These are phyloP conservation scores for Plodia interpunctella DNA, from an alignment of 1,140 invertebrate genomes.

Conservation along the genomic window DNA sequence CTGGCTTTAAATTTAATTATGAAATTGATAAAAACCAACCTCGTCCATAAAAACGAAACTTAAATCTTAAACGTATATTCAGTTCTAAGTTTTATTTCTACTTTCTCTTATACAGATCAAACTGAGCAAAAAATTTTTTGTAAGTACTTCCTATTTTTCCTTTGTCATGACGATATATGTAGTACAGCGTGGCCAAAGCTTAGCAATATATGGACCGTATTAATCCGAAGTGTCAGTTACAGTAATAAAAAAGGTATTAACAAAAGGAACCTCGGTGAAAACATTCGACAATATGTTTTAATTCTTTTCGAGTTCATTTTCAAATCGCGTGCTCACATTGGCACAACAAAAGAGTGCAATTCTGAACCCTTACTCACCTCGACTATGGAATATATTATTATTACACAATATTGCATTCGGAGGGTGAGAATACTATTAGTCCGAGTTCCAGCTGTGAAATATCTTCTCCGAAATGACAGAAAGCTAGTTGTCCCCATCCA, in stretches of 20 bases:
- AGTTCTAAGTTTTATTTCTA: too few relatives aligned
- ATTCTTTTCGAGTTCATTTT: slow-evolving; percentile 3
- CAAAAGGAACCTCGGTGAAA: background rate
- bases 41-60: too few relatives aligned
- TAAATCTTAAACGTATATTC: too few relatives aligned
- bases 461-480: slow-evolving; percentile 22
- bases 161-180: too few relatives aligned
- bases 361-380: slow-evolving; percentile 53
- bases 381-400: slow-evolving; percentile 71
- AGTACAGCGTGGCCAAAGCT: too few relatives aligned
- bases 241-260: slow-evolving; percentile 2
- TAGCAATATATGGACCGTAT: too few relatives aligned
- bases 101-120: too few relatives aligned
- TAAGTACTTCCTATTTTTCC: too few relatives aligned
- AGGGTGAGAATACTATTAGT: slow-evolving; percentile 15
- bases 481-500: too few relatives aligned
- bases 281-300: background rate
- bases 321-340: slow-evolving; percentile 1
- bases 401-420: slow-evolving; percentile 60
- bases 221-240: background rate
- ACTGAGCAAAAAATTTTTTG: too few relatives aligned
- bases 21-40: too few relatives aligned
- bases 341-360: slow-evolving; percentile 22
- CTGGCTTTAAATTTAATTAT: too few relatives aligned
- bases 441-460: background rate